Evolutionary conservation across 2,797 vertebrate genomes (phyloP), one percentile per base, ranked within the genome.

Genomic region (Sebastes minor): DNA sequence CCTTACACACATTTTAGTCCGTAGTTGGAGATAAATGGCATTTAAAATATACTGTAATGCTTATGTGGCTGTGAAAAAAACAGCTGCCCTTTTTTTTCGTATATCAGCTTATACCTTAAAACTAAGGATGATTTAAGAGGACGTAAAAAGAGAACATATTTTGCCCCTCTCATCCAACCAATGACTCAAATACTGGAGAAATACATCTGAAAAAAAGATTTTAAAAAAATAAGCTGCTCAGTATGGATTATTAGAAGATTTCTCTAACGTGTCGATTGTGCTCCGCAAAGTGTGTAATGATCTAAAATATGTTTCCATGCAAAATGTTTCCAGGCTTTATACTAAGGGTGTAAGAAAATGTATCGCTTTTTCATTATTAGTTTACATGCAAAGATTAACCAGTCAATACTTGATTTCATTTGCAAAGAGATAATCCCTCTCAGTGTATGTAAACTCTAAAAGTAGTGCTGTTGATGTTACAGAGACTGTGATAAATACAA

Each of bases 11-110:
- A 83, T 78, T 86, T 59, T 42, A n/a, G 3, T 84, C 72, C 61
- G 55, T 66, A 57, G 86, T 30, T 87, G 61, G 83, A 80, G 81
- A 87, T 91, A 90, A 93, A 60, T 77, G 77, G 74, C 85, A 89
- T 91, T 81, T 84, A 81, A 89, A 92, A 88, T 75, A 74, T 57
- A 81, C 68, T 78, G 23, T 65, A 71, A 66, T 83, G 76, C 81
- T 85, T 72, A 63, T 69, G 71, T n/a, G 59, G 35, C 64, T 55
- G 22, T 72, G 49, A 56, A 23, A 56, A 73, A 60, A 46, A 42
- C 28, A 7, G 32, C n/a, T 61, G 16, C 25, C 22, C 27, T 46
- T 18, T n/a, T 71, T 80, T 61, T 55, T n/a, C 10, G 77, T 61
- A 71, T 63, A 86, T 85, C 70, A 49, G 49, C 14, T 5, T 30